phyloP scores from a whole-genome alignment of 2,113 vertebrate genomes.

The Oceanites oceanicus region DNA sequence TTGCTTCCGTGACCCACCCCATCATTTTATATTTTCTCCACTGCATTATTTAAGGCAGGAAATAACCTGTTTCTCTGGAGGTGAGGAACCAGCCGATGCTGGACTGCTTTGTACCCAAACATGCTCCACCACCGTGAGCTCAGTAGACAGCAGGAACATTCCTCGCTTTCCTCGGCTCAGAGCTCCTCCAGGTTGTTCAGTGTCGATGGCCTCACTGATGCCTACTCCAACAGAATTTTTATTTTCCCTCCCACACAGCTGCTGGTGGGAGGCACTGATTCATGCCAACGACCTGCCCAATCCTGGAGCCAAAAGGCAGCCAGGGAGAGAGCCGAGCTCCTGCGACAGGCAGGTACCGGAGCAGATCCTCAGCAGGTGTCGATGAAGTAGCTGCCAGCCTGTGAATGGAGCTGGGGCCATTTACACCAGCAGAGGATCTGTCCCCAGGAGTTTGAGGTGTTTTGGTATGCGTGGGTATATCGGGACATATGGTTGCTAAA shows the following conservation, averaged over 20 bases:
- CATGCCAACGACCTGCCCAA: background rate
- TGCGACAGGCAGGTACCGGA: background rate
- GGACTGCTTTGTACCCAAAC: background rate
- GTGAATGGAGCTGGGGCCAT: background rate
- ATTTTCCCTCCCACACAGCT: background rate
- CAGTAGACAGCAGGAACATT: background rate
- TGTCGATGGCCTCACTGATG: background rate
- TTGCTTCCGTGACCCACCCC: background rate
- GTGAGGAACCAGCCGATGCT: background rate
- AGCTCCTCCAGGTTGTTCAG: background rate
- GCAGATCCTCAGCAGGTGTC: background rate
- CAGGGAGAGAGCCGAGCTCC: background rate
- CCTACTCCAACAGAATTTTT: background rate
- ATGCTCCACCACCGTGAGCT: background rate
- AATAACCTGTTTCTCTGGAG: background rate
- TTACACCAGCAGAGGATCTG: background rate
- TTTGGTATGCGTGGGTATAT: background rate
- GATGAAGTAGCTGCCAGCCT: background rate
- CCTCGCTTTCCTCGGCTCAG: background rate
- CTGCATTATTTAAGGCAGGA: background rate
- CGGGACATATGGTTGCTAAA: background rate
- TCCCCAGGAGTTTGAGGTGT: background rate
- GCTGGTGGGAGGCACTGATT: slow-evolving; percentile 40
- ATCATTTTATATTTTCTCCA: background rate
- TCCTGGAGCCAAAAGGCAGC: background rate